Conservation (phyloP, 2,113 vertebrate genomes). For the Lota lota region DNA sequence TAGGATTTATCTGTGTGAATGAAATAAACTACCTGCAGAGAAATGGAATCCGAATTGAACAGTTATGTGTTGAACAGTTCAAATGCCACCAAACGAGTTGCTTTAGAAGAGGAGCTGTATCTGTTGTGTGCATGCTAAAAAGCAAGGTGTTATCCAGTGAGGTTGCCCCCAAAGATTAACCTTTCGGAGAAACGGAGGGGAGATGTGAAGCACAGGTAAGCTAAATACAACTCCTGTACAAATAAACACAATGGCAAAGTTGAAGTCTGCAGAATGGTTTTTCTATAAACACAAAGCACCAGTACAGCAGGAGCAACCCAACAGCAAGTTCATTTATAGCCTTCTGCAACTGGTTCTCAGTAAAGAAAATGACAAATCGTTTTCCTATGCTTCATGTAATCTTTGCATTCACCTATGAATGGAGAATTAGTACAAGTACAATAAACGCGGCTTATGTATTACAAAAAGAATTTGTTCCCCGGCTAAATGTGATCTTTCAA, state of each 20-base stretch:
- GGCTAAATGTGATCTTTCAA: too few species aligned
- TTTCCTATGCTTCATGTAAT: constrained; percentile 29
- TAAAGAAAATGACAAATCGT: constrained; percentile 26
- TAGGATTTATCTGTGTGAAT: too few species aligned
- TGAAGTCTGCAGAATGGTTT: constrained; percentile 29
- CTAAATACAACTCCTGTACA: constrained; percentile 30
- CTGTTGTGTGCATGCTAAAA: constrained; percentile 38
- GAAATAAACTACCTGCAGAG: too few species aligned
- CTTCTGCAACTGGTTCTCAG: constrained; percentile 17
- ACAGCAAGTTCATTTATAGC: neutral
- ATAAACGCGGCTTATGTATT: too few species aligned
- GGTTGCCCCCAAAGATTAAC: constrained; percentile 10
- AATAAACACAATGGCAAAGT: constrained; percentile 36
- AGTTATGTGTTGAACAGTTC: constrained; percentile 16
- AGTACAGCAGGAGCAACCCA: constrained; percentile 29
- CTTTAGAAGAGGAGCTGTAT: constrained; percentile 51
- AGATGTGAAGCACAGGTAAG: constrained; percentile 30
- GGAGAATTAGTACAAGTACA: neutral
- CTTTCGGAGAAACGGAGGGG: constrained; percentile 37
- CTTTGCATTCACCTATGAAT: constrained; percentile 4
- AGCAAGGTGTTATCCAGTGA: constrained; percentile 37
- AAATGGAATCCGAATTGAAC: neutral
- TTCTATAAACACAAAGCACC: constrained; percentile 39
- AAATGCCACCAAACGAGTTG: constrained; percentile 51
- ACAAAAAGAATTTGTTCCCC: too few species aligned